phyloP scores from a whole-genome alignment of 2,113 vertebrate genomes.

The Cryptotis parvus region DNA sequence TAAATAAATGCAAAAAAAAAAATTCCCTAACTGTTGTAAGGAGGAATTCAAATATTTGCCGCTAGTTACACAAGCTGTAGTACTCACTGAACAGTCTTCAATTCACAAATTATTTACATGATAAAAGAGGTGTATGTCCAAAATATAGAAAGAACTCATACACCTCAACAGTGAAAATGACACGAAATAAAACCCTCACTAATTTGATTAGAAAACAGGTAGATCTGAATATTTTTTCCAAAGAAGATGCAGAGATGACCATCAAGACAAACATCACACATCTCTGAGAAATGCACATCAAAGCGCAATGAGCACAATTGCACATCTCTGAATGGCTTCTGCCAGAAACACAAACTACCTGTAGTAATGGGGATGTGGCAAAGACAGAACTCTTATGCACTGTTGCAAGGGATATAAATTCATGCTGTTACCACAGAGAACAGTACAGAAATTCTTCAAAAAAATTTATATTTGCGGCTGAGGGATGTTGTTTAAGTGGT shows the following conservation, averaged over 20 bases:
- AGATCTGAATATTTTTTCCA: background rate
- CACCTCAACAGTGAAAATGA: background rate
- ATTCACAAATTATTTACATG: too few species aligned
- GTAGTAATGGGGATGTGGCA: background rate
- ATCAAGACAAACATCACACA: background rate
- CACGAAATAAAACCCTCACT: background rate
- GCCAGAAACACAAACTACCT: background rate
- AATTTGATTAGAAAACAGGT: background rate
- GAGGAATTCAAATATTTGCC: background rate
- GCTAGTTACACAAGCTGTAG: background rate
- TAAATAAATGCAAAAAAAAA: background rate
- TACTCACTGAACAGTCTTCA: background rate
- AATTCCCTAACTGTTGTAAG: background rate
- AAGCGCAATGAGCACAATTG: background rate
- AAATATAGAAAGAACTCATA: background rate
- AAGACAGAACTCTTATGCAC: background rate
- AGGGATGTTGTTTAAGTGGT: too few species aligned
- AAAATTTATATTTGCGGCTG: background rate
- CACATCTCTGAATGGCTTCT: background rate
- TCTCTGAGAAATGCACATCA: background rate
- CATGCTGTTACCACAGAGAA: background rate
- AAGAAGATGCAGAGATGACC: background rate
- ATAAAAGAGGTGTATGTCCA: too few species aligned
- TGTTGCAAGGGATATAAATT: background rate
- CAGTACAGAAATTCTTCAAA: too few species aligned